These are phyloP conservation scores for Myotis yumanensis DNA, from an alignment of 2,113 vertebrate species.

Conservation along the genomic window DNA sequence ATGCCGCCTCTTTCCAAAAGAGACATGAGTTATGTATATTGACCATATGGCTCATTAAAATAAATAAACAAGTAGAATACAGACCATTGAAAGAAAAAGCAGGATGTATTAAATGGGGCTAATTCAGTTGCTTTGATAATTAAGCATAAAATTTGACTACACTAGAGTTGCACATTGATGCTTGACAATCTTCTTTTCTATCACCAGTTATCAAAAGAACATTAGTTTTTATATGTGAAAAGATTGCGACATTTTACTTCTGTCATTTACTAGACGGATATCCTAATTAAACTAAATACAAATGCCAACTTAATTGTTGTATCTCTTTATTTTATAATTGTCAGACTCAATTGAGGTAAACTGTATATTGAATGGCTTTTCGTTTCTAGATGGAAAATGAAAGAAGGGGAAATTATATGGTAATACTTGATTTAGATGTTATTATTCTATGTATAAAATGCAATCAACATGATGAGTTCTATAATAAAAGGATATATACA, in stretches of 20 bases:
- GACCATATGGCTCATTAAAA: not conserved
- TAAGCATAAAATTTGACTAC: not conserved
- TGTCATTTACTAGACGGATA: not conserved
- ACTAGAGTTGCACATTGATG: not conserved
- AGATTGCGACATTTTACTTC: not conserved
- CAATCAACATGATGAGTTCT: slow-evolving; percentile 1
- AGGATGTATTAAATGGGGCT: not conserved
- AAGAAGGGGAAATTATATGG: not conserved
- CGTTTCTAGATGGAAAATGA: not conserved
- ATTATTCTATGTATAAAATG: not conserved
- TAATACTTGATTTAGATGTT: not conserved
- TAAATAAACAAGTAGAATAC: slow-evolving; percentile 25
- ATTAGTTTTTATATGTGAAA: not conserved
- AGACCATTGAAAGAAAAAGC: not conserved
- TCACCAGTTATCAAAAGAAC: slow-evolving; percentile 16
- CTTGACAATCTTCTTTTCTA: not conserved
- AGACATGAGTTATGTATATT: not conserved
- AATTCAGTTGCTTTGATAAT: slow-evolving; percentile 16
- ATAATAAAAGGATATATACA: not conserved
- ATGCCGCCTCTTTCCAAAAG: slow-evolving; percentile 23
- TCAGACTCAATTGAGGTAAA: not conserved
- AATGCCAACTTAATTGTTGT: not conserved
- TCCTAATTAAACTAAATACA: slow-evolving; percentile 24
- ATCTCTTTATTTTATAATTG: slow-evolving; percentile 14
- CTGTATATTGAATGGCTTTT: not conserved